Evolutionary conservation across 2,113 vertebrate genomes (phyloP).

Genomic region (Uropsilus gracilis): DNA sequence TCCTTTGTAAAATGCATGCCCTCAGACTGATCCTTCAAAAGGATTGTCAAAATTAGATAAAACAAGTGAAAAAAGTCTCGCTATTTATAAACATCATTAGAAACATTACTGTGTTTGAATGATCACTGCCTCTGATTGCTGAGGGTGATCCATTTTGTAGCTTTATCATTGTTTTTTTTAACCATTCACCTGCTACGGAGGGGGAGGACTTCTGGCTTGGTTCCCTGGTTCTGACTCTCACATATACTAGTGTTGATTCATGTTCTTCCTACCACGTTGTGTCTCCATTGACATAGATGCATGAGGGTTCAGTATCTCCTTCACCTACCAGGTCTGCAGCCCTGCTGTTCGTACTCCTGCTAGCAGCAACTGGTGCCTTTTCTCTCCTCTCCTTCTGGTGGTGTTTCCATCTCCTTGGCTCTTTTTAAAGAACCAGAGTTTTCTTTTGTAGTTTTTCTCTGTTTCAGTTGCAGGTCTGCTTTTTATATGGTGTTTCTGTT

Average conservation of each 20-base stretch:
- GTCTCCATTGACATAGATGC: no score
- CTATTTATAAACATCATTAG: no score
- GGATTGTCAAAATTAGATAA: no score
- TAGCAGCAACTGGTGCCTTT: background rate
- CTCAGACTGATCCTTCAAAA: no score
- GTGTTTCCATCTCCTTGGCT: background rate
- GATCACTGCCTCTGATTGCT: background rate
- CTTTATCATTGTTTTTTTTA: fast-evolving
- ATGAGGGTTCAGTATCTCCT: no score
- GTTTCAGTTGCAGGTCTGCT: background rate
- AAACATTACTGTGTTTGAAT: fast-evolving
- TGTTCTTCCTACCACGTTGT: no score
- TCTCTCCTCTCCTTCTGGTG: background rate
- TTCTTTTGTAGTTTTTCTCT: background rate
- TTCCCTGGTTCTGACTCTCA: background rate
- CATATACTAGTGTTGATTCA: background rate
- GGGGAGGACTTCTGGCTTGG: background rate
- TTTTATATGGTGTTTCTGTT: background rate
- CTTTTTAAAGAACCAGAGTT: background rate
- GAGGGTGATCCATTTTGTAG: background rate
- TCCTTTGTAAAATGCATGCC: no score
- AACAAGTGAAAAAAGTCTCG: no score
- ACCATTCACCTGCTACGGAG: background rate
- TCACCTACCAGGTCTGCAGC: no score
- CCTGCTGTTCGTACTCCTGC: no score